These are phyloP conservation scores for Drosophila mulleri DNA, from an alignment of 2,888 invertebrate genomes.

Conservation along the genomic window DNA sequence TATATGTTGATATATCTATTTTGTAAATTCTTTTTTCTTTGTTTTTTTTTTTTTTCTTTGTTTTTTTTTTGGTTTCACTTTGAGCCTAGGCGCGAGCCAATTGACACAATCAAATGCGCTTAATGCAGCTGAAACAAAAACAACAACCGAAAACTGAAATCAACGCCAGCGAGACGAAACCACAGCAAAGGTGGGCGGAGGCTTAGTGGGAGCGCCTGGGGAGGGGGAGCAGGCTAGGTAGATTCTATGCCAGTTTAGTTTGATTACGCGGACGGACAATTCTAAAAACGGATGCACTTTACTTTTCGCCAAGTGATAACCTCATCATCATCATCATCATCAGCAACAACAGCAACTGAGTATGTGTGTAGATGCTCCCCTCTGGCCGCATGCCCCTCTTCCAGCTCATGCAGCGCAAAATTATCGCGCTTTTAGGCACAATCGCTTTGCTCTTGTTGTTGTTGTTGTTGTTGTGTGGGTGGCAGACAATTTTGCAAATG, in stretches of 20 bases:
- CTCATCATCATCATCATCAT: slow-evolving; percentile 67
- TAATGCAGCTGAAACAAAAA: slow-evolving; percentile 73
- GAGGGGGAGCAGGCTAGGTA: background rate
- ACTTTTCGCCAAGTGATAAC: slow-evolving; percentile 76
- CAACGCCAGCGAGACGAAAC: slow-evolving; percentile 44
- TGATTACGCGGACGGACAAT: slow-evolving; percentile 67
- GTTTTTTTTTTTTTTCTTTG: background rate
- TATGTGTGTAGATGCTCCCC: background rate
- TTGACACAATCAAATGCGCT: slow-evolving; percentile 85
- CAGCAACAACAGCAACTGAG: background rate
- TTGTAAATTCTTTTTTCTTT: background rate
- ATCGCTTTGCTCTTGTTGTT: slow-evolving; percentile 21
- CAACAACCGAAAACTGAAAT: slow-evolving; percentile 63
- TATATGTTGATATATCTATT: slow-evolving; percentile 1
- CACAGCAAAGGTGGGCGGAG: background rate
- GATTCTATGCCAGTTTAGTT: slow-evolving; percentile 73
- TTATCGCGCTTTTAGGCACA: slow-evolving; percentile 68
- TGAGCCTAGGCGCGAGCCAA: slow-evolving; percentile 82
- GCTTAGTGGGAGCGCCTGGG: background rate
- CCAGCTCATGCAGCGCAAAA: slow-evolving; percentile 47
- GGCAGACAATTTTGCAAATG: slow-evolving; percentile 77
- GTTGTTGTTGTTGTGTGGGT: slow-evolving; percentile 67
- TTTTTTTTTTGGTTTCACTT: slow-evolving; percentile 18
- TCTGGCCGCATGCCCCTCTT: background rate
- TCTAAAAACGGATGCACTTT: slow-evolving; percentile 79